A percentile compares a stretch with the other conserved stretches of the same genome.
Conservation (phyloP, 2,888 invertebrate species). For the Erannis defoliaria region DNA sequence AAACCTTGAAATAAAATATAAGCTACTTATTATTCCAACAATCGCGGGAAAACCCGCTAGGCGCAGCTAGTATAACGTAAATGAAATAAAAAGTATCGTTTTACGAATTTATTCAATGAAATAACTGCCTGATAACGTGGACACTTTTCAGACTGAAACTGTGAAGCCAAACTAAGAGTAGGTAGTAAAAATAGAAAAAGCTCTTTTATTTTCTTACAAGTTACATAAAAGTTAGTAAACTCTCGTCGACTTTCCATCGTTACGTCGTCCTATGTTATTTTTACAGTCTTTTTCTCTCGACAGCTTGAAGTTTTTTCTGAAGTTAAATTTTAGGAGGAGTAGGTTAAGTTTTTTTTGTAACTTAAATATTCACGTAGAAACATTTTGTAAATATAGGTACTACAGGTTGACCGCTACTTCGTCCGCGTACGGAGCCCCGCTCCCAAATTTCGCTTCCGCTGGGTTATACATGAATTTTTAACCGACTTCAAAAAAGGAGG, state of each 20-base stretch:
- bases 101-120: not conserved
- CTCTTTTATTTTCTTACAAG: conserved; percentile 22
- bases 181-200: conserved; percentile 10
- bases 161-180: conserved; percentile 5
- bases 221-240: conserved; percentile 20
- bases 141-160: not conserved
- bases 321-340: not conserved
- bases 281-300: conserved; percentile 10
- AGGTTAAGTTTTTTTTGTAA: not conserved
- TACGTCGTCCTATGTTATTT: conserved; percentile 10
- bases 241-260: conserved; percentile 17
- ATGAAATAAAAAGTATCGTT: too few relatives aligned
- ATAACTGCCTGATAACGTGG: not conserved
- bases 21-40: too few relatives aligned
- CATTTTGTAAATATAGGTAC: too few relatives aligned
- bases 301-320: not conserved
- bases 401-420: too few relatives aligned
- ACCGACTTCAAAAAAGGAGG: too few relatives aligned
- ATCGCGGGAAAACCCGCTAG: too few relatives aligned
- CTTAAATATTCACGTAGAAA: not conserved
- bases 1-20: too few relatives aligned
- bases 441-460: too few relatives aligned
- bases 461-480: too few relatives aligned
- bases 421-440: too few relatives aligned
- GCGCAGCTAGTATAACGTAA: too few relatives aligned